Base-by-base conservation (phyloP, 2,888 invertebrate species). In the Caenorhabditis imperialis region DNA sequence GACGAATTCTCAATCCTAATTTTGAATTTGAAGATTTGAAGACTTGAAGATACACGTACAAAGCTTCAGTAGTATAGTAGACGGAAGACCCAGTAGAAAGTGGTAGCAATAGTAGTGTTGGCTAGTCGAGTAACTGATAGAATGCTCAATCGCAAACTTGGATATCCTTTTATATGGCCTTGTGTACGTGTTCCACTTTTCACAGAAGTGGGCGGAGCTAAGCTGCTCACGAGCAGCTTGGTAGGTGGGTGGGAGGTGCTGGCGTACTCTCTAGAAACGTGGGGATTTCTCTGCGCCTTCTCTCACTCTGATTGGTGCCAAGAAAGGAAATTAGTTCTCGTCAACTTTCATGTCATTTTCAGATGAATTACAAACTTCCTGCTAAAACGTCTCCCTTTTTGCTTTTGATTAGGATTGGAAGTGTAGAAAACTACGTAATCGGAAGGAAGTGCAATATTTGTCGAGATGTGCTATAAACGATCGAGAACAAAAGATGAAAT, bases 101-200 rank as follows among this genome's bases (percentile, higher is more conserved):
- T 10, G 10, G 6, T 30, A 30, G 6, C 10, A 10, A 6, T 30
- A 30, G 30, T 30, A 30, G 30, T 30, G 10, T 30, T 30, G 30
- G 30, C 30, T 30, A 30, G 30, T 30, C 10, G 30, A 7, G 10
- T 6, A 30, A 30, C 10, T 23, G 37, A 10, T 8, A 25, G 45
- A 25, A 50, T 53, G 53, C 44, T 53, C 23, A 10, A 27, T 37
- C 50, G 25, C 25, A 20, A 14, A 3, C 10, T 42, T 38, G 30
- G 3, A 12, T 48, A 38, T 25, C 50, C 51, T 67, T 67, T 57
- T 67, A 67, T 67, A 67, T 55, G n/a, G 44, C 10, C 30, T 30
- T 57, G 57, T 54, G 55, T 65, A 57, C 67, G 57, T 67, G 57
- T 67, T 67, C 57, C 16, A 50, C 51, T 57, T 50, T 57, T 48